A percentile compares a stretch with the other conserved stretches of the same genome.
These are phyloP conservation scores for Gorilla gorilla DNA, from an alignment of 2,113 vertebrate species.

Conservation along the genomic window DNA sequence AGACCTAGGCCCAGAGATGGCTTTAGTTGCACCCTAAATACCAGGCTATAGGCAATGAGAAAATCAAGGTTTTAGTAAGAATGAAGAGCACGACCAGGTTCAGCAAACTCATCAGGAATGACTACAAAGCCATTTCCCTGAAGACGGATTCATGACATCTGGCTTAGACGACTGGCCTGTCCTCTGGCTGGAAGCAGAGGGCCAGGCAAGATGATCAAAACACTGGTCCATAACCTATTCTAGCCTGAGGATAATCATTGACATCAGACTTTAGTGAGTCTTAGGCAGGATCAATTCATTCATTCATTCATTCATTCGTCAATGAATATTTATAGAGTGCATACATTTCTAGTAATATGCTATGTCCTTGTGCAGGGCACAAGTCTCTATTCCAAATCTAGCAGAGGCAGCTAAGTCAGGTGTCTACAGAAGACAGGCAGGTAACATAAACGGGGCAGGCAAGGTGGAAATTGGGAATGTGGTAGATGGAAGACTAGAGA, in stretches of 20 bases:
- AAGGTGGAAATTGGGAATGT: not conserved
- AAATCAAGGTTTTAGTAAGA: slow-evolving; percentile 42
- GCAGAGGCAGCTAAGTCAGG: not conserved
- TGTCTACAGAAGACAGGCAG: not conserved
- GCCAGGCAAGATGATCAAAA: slow-evolving; percentile 21
- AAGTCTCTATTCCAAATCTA: not conserved
- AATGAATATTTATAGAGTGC: not conserved
- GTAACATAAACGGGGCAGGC: not conserved
- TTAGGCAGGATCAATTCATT: not conserved
- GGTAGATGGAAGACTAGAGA: not conserved
- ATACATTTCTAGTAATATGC: not conserved
- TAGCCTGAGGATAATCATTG: slow-evolving; percentile 33
- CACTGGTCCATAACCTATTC: not conserved
- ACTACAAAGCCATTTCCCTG: not conserved
- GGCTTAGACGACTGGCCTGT: not conserved
- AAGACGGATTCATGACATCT: not conserved
- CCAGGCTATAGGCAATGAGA: not conserved
- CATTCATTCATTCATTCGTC: not conserved
- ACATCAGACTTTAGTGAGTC: not conserved
- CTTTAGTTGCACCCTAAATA: not conserved
- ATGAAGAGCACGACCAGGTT: not conserved
- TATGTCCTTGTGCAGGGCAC: not conserved
- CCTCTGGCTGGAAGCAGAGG: not conserved
- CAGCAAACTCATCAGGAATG: not conserved
- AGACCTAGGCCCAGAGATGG: not conserved